Evolutionary conservation across 2,888 invertebrate species (phyloP).

Genomic region (Pandemis heparana): DNA sequence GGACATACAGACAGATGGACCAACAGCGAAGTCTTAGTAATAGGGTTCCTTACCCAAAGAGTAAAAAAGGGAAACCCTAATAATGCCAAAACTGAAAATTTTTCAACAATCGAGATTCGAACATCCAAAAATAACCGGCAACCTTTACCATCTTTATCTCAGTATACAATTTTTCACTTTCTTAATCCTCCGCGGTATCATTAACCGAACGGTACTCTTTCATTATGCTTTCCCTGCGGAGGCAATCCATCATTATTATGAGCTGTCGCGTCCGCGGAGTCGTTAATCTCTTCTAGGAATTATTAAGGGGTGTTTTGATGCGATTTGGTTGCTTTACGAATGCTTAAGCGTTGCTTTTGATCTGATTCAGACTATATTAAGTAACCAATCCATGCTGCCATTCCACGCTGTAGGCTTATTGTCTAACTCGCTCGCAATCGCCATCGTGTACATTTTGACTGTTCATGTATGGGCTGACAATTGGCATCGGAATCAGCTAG

Average conservation of each 20-base stretch:
- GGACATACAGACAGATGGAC: no score
- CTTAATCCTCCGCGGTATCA: conserved; percentile 24
- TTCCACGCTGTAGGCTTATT: no score
- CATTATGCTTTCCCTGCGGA: conserved; percentile 34
- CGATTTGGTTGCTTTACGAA: background rate
- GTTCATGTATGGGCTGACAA: no score
- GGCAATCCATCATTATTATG: conserved; percentile 38
- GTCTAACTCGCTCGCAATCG: no score
- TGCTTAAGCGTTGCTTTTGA: background rate
- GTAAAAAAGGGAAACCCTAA: no score
- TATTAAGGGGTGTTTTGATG: conserved; percentile 19
- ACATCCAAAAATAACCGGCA: background rate
- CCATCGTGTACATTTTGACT: no score
- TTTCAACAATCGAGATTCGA: background rate
- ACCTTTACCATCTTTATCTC: background rate
- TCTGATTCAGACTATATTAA: background rate
- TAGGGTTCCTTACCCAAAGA: no score
- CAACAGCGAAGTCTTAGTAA: no score
- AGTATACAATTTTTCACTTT: conserved; percentile 21
- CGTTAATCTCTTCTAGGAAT: conserved; percentile 34
- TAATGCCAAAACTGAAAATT: background rate
- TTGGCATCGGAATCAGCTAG: no score
- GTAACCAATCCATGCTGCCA: no score
- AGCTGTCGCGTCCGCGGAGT: conserved; percentile 20
- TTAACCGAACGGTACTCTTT: conserved; percentile 20